Conservation (phyloP, 2,797 vertebrate genomes). For the Rhinella marina region DNA sequence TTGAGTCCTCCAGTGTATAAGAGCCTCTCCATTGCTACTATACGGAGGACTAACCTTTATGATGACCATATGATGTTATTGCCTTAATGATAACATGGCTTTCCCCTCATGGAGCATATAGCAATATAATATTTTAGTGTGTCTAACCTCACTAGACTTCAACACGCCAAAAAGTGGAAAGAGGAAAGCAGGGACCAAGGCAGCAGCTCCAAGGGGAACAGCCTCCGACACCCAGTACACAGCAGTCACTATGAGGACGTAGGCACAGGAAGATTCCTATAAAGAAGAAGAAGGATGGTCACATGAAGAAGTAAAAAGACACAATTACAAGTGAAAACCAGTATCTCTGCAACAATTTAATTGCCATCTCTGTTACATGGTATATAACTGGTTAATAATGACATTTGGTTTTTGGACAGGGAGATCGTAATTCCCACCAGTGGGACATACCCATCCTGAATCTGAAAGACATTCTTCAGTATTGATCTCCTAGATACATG, state of each 20-base stretch:
- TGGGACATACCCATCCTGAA: too few relatives aligned
- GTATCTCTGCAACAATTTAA: too few relatives aligned
- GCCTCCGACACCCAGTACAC: slow-evolving; percentile 97
- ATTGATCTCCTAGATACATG: too few relatives aligned
- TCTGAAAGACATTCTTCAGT: too few relatives aligned
- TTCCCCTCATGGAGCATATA: background rate
- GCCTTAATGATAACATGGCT: too few relatives aligned
- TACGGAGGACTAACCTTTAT: background rate
- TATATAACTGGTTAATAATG: too few relatives aligned
- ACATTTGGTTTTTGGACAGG: too few relatives aligned
- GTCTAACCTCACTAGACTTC: slow-evolving; percentile 94
- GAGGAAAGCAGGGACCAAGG: slow-evolving; percentile 94
- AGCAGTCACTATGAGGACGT: slow-evolving; percentile 92
- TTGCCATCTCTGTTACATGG: too few relatives aligned
- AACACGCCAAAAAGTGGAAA: slow-evolving; percentile 96
- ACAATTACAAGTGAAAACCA: too few relatives aligned
- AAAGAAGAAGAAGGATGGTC: slow-evolving; percentile 20
- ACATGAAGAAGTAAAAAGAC: background rate
- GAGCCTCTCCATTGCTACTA: background rate
- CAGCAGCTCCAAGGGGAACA: slow-evolving; percentile 93
- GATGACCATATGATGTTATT: background rate
- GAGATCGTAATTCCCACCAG: too few relatives aligned
- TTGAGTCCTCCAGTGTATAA: background rate
- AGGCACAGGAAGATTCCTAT: slow-evolving; percentile 93
- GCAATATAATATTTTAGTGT: background rate